phyloP scores from a whole-genome alignment of 2,113 vertebrate species.

The Pygoscelis adeliae region DNA sequence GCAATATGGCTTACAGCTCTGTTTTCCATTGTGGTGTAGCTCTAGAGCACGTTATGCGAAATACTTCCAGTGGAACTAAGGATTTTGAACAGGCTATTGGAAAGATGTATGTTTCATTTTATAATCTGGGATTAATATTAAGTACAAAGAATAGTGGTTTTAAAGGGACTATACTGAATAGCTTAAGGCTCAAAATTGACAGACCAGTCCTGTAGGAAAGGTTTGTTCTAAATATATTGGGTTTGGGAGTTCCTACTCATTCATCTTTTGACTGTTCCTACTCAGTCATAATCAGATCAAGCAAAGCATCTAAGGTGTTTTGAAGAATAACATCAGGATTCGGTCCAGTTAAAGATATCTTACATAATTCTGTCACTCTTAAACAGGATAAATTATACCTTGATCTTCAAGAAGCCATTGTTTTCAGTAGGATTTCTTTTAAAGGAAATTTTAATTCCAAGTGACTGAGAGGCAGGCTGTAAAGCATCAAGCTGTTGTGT shows the following conservation, averaged over 20 bases:
- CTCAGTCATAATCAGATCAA: background rate
- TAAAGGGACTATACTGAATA: background rate
- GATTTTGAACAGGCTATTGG: background rate
- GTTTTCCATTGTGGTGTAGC: background rate
- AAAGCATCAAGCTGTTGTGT: background rate
- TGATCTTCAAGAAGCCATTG: background rate
- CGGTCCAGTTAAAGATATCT: background rate
- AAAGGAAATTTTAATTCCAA: background rate
- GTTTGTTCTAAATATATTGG: background rate
- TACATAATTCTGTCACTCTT: background rate
- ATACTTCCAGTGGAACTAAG: background rate
- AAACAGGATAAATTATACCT: background rate
- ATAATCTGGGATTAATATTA: constrained; percentile 23
- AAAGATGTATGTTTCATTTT: background rate
- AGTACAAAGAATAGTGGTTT: background rate
- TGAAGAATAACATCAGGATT: background rate
- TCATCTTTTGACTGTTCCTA: background rate
- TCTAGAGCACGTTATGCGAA: background rate
- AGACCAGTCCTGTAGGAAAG: background rate
- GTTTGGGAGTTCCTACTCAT: background rate
- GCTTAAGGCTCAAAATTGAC: background rate
- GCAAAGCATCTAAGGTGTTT: background rate
- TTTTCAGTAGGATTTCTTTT: background rate
- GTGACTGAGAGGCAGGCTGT: background rate
- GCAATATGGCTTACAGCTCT: background rate